Evolutionary conservation across 1,140 invertebrate species (phyloP), one percentile per base, ranked within the genome.

Genomic region (Diabrotica virgifera): DNA sequence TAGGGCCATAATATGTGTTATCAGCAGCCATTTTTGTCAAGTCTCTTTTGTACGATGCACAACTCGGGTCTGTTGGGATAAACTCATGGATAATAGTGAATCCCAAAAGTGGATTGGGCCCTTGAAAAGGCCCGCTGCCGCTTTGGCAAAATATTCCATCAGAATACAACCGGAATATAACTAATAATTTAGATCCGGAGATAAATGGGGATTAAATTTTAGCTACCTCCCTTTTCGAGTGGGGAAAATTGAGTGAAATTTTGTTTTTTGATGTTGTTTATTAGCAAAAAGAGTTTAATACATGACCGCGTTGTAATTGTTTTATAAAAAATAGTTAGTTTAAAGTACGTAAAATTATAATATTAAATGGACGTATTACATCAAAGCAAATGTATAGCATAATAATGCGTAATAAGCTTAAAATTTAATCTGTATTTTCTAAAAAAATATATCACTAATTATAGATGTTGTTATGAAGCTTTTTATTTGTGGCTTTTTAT

Each of bases 181-280:
- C 59, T 53, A 62, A 66, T 59, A 66, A 66, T 62, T 66, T 59
- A 66, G 61, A 62, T 66, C 64, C 12, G 36, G 53, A 36, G 52
- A 54, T 53, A 38, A 53, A 54, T 55, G 24, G 53, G 52, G 61
- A 54, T 62, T 52, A 62, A n/a, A 62, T 38, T 54, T 62, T 62
- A 38, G 14, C 61, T 54, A 62, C 61, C 51, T 54, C 40, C 52
- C 52, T 37, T 54, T 38, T 40, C 8, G 12, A 40, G 13, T 53
- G 55, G 36, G 24, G 6, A 10, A 51, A 35, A 51, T 14, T 35
- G 40, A 59, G 62, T 11, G 10, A 53, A 65, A 62, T 62, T 40
- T 37, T 52, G 8, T 61, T 56, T 56, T n/a, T 46, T n/a, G 9
- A 11, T 36, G 40, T 36, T 36, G 12, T 53, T 12, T 24, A 24